Conservation (phyloP, 2,797 vertebrate genomes). For the Hyperoplus immaculatus region DNA sequence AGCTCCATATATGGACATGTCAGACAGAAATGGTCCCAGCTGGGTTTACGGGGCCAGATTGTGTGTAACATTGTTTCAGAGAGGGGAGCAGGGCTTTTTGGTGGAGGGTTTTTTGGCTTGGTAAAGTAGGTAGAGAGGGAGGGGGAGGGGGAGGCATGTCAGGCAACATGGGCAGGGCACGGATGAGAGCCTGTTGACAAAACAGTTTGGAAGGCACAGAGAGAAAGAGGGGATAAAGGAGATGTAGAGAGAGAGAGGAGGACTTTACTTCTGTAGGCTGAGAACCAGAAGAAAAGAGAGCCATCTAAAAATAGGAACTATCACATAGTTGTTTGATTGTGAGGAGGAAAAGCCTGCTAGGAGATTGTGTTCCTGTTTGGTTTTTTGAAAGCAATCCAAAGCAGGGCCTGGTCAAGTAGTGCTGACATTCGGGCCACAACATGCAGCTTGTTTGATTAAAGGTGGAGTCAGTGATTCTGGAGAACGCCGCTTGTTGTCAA, state of each 20-base stretch:
- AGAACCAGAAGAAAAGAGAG: constrained; percentile 36
- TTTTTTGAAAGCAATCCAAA: constrained; percentile 10
- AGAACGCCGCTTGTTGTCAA: no score
- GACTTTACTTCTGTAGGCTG: neutral
- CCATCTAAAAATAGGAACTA: constrained; percentile 81
- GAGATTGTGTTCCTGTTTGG: constrained; percentile 70
- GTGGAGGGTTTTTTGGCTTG: constrained; percentile 21
- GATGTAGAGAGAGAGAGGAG: constrained; percentile 6
- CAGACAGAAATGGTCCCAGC: constrained; percentile 62
- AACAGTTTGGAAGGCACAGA: constrained; percentile 23
- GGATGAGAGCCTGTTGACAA: constrained; percentile 24
- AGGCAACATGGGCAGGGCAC: constrained; percentile 14
- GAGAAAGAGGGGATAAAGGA: constrained; percentile 22
- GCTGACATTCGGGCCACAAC: constrained; percentile 9
- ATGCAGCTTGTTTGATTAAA: constrained; percentile 12
- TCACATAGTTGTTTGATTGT: constrained; percentile 85
- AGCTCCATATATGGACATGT: constrained; percentile 80
- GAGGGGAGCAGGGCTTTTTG: constrained; percentile 43
- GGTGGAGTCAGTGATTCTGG: no score
- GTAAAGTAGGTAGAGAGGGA: constrained; percentile 1
- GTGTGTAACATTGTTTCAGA: constrained; percentile 62
- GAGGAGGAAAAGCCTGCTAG: constrained; percentile 75
- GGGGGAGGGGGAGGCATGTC: constrained; percentile 15
- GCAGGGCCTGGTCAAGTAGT: neutral
- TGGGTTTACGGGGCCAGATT: constrained; percentile 61